Evolutionary conservation across 2,113 vertebrate genomes (phyloP).

Genomic region (Pachycephala philippinensis): DNA sequence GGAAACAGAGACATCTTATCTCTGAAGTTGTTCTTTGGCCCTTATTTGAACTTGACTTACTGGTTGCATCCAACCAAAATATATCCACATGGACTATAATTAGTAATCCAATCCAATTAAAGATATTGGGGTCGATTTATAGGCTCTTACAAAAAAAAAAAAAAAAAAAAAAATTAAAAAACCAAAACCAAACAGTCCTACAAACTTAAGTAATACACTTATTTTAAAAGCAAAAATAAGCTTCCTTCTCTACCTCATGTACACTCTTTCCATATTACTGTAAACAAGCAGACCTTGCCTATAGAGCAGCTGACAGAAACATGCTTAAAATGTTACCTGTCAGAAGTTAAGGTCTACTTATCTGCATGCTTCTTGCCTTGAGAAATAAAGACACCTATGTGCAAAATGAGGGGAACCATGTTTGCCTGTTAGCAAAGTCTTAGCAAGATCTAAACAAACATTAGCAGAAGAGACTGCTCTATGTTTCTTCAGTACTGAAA

Average conservation of each 20-base stretch:
- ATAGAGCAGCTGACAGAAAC: neutral
- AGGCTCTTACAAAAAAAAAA: neutral
- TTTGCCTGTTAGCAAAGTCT: neutral
- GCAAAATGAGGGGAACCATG: neutral
- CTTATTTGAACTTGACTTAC: constrained; percentile 28
- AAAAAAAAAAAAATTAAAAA: neutral
- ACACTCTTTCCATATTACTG: neutral
- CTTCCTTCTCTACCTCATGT: neutral
- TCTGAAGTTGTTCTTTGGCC: neutral
- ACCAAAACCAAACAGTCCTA: neutral
- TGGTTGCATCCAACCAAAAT: constrained; percentile 20
- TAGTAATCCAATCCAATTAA: constrained; percentile 56
- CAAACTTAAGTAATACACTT: neutral
- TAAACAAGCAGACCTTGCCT: neutral
- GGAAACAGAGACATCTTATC: neutral
- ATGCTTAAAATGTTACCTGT: neutral
- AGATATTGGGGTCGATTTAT: constrained; percentile 20
- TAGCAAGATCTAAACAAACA: neutral
- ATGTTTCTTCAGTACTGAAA: neutral
- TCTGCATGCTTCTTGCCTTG: neutral
- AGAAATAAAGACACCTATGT: neutral
- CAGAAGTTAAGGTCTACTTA: neutral
- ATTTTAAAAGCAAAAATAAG: constrained; percentile 2
- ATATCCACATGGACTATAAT: constrained; percentile 23
- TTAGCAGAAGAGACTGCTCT: neutral